Evolutionary conservation across 2,888 invertebrate genomes (phyloP), one percentile per base, ranked within the genome.

Genomic region (Ochropacha duplaris): DNA sequence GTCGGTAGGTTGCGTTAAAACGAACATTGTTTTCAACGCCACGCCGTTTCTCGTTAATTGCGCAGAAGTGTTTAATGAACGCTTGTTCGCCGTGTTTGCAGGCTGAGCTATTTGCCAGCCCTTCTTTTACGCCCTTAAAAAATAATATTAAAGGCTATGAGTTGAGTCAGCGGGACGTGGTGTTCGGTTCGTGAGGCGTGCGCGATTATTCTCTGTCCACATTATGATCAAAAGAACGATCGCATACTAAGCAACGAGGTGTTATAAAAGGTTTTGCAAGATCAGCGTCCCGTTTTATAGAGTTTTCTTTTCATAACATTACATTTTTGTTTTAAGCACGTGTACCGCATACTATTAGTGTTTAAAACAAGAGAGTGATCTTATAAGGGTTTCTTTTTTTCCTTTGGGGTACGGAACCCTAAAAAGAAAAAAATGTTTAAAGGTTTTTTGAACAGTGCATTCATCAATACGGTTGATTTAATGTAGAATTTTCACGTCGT

Each of bases 41-140:
- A 67, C 69, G 67, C 75, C 68, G 76, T 71, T 78, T 66, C 72
- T 72, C 73, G 77, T 77, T 83, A 85, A 87, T 87, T 85, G 86
- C 76, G 76, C 80, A 82, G 77, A 86, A 86, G 86, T 84, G 83
- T 84, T 86, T 85, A 87, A 86, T 84, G 83, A 86, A 83, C 78
- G 81, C 79, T 82, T 83, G 83, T 83, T 83, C 79, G 60, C 70
- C 57, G 62, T 79, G 76, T 83, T 82, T 84, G 79, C 78, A 69
- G 63, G 64, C 70, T 68, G 68, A 73, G 76, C 75, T 76, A 76
- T 79, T 82, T 69, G 66, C 66, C 61, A 56, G 66, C 65, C 68
- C 69, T 70, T 75, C 71, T 75, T 67, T 66, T 68, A 63, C 68
- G 67, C 50, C 59, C 60, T 66, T 64, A 62, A 57, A 74, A 71